Conservation (phyloP, 2,797 vertebrate genomes). For the Sebastes jordani region DNA sequence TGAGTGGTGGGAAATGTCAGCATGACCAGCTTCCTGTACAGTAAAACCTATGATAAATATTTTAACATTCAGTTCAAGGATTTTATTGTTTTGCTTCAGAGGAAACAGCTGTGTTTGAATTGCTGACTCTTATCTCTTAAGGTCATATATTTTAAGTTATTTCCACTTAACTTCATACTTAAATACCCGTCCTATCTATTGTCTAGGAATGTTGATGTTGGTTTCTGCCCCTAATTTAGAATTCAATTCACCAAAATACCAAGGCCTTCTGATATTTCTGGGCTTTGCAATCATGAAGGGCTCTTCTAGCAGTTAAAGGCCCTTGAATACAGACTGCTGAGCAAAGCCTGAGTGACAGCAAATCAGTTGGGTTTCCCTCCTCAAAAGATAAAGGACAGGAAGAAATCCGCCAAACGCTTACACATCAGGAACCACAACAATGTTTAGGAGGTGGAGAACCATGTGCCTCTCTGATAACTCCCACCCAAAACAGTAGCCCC, state of each 20-base stretch:
- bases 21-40: constrained; percentile 57
- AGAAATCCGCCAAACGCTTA: constrained; percentile 64
- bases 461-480: constrained; percentile 40
- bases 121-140: constrained; percentile 42
- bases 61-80: constrained; percentile 43
- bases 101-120: constrained; percentile 40
- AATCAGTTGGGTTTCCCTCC: constrained; percentile 51
- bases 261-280: constrained; percentile 31
- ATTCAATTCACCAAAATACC: neutral
- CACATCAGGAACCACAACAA: constrained; percentile 60
- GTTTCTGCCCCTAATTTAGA: constrained; percentile 11
- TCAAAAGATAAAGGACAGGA: constrained; percentile 67
- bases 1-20: constrained; percentile 56
- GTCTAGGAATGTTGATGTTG: neutral
- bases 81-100: constrained; percentile 40
- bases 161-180: constrained; percentile 20
- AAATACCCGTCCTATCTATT: constrained; percentile 3
- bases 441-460: constrained; percentile 42
- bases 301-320: neutral
- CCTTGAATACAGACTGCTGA: constrained; percentile 47
- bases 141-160: constrained; percentile 37
- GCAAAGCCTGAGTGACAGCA: constrained; percentile 50
- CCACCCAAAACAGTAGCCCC: constrained; percentile 23
- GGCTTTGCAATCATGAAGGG: neutral
- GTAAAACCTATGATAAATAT: constrained; percentile 33